Percentiles rank a stretch among this genome's conserved stretches.
Evolutionary conservation across 23 tunicate species (phyloP).

Genomic region (Aplidium turbinatum): DNA sequence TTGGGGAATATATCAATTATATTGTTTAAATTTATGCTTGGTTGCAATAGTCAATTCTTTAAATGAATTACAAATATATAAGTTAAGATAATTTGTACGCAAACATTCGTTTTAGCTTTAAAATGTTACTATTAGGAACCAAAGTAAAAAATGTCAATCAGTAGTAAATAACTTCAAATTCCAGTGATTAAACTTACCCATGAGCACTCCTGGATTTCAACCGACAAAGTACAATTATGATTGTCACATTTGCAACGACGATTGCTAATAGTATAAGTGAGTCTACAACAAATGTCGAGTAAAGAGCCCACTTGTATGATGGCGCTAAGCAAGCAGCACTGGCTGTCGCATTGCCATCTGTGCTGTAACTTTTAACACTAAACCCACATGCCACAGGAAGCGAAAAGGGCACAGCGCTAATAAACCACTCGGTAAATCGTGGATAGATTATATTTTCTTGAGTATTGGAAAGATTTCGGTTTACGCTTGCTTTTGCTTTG

Average conservation of each 20-base stretch:
- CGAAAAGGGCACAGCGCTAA: conserved; percentile 39
- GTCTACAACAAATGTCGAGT: conserved; percentile 23
- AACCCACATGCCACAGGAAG: conserved; percentile 57
- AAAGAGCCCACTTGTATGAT: conserved; percentile 28
- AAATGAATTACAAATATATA: too few species aligned
- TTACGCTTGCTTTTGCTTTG: not conserved
- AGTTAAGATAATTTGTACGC: too few species aligned
- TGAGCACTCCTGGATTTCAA: too few species aligned
- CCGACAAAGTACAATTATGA: too few species aligned
- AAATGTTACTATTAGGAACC: too few species aligned
- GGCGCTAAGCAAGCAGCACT: conserved; percentile 22
- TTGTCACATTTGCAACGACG: conserved; percentile 31
- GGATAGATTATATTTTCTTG: not conserved
- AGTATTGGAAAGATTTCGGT: not conserved
- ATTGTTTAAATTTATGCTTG: too few species aligned
- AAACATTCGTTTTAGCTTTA: too few species aligned
- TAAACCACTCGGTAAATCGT: conserved; percentile 46
- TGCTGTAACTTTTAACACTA: not conserved
- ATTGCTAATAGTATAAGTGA: conserved; percentile 9
- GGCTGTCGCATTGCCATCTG: not conserved
- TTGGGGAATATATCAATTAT: too few species aligned
- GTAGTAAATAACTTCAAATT: too few species aligned
- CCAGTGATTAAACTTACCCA: too few species aligned
- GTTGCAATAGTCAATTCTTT: too few species aligned
- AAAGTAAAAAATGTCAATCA: too few species aligned